A percentile compares a stretch with the other conserved stretches of the same genome.
phyloP scores from a whole-genome alignment of 2,113 vertebrate species.

The Protobothrops flavoviridis region DNA sequence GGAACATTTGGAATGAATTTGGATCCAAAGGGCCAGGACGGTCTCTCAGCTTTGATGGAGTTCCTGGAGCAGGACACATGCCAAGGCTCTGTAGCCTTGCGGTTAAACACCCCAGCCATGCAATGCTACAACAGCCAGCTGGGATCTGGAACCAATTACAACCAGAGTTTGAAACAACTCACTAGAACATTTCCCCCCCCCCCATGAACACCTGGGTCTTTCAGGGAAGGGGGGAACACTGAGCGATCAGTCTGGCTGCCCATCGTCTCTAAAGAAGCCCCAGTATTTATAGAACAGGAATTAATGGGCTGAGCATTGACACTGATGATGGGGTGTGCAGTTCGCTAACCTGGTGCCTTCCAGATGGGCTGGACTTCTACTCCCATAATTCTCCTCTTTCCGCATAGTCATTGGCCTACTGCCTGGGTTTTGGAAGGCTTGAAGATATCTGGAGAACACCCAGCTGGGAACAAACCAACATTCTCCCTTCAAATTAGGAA shows the following conservation, averaged over 20 bases:
- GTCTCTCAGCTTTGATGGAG: conserved; percentile 19
- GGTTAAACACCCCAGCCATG: not conserved
- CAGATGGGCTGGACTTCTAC: not conserved
- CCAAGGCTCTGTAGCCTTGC: conserved; percentile 12
- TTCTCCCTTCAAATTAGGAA: not conserved
- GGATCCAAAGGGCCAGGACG: conserved; percentile 13
- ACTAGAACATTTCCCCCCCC: not conserved
- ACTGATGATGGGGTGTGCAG: not conserved
- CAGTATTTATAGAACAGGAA: fast-evolving
- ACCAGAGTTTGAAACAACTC: conserved; percentile 11
- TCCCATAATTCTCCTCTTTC: not conserved
- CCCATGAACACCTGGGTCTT: not conserved
- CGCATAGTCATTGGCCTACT: not conserved
- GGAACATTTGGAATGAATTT: conserved; percentile 36
- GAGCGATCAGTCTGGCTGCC: fast-evolving
- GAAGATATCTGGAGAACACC: not conserved
- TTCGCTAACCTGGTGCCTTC: not conserved
- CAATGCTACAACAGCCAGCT: not conserved
- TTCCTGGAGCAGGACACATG: conserved; percentile 22
- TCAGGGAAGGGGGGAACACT: too few relatives aligned
- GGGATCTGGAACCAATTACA: not conserved
- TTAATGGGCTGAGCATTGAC: not conserved
- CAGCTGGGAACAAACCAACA: not conserved
- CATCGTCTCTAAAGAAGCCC: fast-evolving
- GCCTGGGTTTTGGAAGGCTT: not conserved